Evolutionary conservation across 1,140 invertebrate genomes (phyloP).

Genomic region (Orius insidiosus): DNA sequence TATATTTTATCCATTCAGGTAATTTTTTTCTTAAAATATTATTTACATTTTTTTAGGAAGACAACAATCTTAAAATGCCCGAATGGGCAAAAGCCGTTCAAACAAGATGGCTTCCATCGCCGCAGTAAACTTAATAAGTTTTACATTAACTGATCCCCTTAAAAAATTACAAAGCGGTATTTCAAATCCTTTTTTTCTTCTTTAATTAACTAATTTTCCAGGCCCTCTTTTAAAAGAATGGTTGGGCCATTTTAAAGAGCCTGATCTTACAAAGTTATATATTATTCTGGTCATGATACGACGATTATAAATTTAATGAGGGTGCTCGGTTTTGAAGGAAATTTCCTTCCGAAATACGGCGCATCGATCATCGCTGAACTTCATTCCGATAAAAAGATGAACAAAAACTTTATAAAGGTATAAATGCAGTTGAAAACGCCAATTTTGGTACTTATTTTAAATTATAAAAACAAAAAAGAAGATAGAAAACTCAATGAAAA

Average conservation of each 20-base stretch:
- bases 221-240: constrained; percentile 28
- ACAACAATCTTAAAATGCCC: constrained; percentile 48
- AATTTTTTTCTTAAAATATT: too few relatives aligned
- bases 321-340: constrained; percentile 42
- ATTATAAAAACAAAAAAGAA: too few relatives aligned
- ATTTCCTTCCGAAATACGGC: constrained; percentile 48
- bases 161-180: constrained; percentile 45
- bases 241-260: constrained; percentile 25
- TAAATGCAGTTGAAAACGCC: too few relatives aligned
- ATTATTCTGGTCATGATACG: constrained; percentile 57
- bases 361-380: constrained; percentile 48
- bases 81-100: constrained; percentile 55
- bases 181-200: constrained; percentile 7
- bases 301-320: constrained; percentile 51
- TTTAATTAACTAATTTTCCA: constrained; percentile 11
- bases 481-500: too few relatives aligned
- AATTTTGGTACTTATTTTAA: too few relatives aligned
- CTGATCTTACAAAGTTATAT: constrained; percentile 28
- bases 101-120: constrained; percentile 43
- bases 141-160: constrained; percentile 48
- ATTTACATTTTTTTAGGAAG: constrained; percentile 26
- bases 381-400: constrained; percentile 20
- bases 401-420: too few relatives aligned
- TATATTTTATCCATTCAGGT: constrained; percentile 51
- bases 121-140: constrained; percentile 35